These are phyloP conservation scores for Cephus nigrinus DNA, from an alignment of 2,888 invertebrate species.

Conservation along the genomic window DNA sequence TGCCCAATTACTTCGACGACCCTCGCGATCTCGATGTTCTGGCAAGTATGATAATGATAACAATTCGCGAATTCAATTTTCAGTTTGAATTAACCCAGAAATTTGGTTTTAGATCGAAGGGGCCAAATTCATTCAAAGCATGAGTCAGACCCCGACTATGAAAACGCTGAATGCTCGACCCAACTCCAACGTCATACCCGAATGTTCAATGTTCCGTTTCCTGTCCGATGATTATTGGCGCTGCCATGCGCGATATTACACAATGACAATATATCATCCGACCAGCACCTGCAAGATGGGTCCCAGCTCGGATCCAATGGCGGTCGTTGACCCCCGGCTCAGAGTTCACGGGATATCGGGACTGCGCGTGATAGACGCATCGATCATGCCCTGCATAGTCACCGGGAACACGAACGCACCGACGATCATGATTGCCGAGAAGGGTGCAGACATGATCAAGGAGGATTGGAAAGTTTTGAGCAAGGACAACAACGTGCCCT, in stretches of 20 bases:
- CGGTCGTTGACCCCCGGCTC: constrained; percentile 79
- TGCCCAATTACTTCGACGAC: constrained; percentile 86
- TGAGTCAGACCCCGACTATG: constrained; percentile 74
- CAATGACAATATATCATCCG: constrained; percentile 85
- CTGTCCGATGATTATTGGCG: constrained; percentile 82
- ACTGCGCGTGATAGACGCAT: constrained; percentile 83
- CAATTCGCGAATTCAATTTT: no score
- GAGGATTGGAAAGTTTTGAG: constrained; percentile 70
- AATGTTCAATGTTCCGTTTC: constrained; percentile 73
- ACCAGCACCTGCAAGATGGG: constrained; percentile 88
- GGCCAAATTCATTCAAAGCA: constrained; percentile 74
- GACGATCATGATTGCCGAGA: constrained; percentile 86
- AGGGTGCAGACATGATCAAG: constrained; percentile 85
- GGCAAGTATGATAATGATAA: constrained; percentile 67
- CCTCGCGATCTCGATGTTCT: constrained; percentile 77
- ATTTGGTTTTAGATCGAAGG: constrained; percentile 74
- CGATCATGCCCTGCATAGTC: constrained; percentile 83
- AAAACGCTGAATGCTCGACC: constrained; percentile 72
- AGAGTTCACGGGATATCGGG: constrained; percentile 75
- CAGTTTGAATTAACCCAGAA: no score
- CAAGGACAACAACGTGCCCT: no score
- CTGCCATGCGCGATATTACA: constrained; percentile 80
- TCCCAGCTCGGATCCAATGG: constrained; percentile 69
- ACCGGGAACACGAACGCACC: constrained; percentile 88
- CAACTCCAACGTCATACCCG: constrained; percentile 75